Evolutionary conservation across 53 echinoderm and acorn worm genomes (phyloP), one percentile per base, ranked within the genome.

Genomic region (Pentamera pediparva): DNA sequence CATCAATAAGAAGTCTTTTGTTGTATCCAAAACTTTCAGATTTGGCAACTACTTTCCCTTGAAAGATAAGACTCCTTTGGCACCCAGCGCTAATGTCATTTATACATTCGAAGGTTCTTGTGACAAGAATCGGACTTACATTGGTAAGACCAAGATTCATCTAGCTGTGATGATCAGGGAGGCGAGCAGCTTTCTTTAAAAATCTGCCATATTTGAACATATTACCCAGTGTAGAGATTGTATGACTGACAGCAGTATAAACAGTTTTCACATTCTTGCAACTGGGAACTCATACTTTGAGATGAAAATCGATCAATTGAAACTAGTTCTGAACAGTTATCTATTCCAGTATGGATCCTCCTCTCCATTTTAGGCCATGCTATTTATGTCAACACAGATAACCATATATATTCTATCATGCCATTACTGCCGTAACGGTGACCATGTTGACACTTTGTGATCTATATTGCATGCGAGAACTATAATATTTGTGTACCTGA

Each of bases 61-160:
- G 26, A 58, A 58, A 3, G 58, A 22, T 8, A 8, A 6, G 6
- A 58, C 58, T 58, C 58, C 58, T 22, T 2, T 25, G 3, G 9
- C 26, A 2, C 58, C 29, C 7, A 58, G 9, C 4, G 58, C 5
- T 22, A 58, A 58, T 8, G 58, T 28, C 26, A 58, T 58, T 28
- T 58, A 28, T 58, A 26, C 6, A 2, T 58, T 58, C 9, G 7
- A 58, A 28, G 4, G 58, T 58, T 58, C 58, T 58, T 58, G 7
- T 58, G 58, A 58, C 9, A 58, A 20, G 58, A 58, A 58, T 9
- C 58, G 4, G 29, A 3, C 58, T 58, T 58, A 58, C 58, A 58
- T 58, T 58, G 58, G 58, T 58, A 58, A 58, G 58, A 58, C 29
- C 24, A 58, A 58, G 9, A 58, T 25, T 4, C 58, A 58, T 58